Conservation (phyloP, 2,797 vertebrate genomes). For the Platyrinchus mystaceus region DNA sequence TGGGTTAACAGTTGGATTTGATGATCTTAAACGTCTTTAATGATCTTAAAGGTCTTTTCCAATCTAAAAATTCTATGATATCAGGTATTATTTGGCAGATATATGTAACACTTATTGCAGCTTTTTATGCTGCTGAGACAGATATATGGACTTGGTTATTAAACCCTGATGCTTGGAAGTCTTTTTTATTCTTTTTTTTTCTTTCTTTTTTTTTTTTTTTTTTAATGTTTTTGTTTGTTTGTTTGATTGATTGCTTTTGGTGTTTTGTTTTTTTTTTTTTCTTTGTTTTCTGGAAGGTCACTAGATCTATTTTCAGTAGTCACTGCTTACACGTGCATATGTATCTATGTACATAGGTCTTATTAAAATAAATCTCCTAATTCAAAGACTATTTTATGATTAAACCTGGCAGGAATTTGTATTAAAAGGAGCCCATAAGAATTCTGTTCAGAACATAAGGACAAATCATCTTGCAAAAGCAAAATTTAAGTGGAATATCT, state of each 20-base stretch:
- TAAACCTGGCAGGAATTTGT: neutral
- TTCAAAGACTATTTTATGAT: neutral
- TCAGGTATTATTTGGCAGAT: neutral
- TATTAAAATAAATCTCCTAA: neutral
- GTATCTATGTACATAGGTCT: neutral
- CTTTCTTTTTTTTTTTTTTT: neutral
- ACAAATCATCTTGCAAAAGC: neutral
- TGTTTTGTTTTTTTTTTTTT: neutral
- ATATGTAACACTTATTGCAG: neutral
- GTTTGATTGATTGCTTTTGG: too few species aligned
- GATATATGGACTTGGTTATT: neutral
- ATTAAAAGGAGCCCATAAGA: neutral
- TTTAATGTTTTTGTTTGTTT: too few species aligned
- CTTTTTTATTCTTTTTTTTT: too few species aligned
- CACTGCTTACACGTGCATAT: neutral
- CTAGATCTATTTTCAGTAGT: neutral
- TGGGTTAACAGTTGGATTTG: neutral
- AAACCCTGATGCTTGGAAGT: neutral
- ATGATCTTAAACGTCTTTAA: neutral
- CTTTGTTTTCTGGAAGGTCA: neutral
- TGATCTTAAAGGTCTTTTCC: neutral
- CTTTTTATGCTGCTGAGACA: neutral
- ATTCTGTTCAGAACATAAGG: neutral
- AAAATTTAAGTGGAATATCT: neutral
- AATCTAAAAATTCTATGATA: rapidly evolving